phyloP scores from a whole-genome alignment of 2,797 vertebrate genomes.

The Eurystomus glaucurus region DNA sequence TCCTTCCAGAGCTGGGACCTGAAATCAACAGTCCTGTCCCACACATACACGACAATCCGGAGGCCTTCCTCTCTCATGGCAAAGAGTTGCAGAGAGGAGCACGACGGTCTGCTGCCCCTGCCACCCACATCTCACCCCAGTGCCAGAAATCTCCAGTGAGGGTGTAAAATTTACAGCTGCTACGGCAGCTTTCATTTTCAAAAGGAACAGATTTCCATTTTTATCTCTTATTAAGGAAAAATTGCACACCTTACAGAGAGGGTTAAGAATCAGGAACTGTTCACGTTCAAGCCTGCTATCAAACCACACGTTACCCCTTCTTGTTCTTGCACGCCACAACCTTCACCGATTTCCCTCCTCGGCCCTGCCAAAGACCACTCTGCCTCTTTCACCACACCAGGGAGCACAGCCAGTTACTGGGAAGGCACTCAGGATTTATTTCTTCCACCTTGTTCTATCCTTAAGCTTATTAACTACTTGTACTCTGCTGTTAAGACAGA shows the following conservation, averaged over 20 bases:
- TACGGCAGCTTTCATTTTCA: background rate
- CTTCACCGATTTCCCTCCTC: background rate
- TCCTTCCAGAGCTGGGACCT: background rate
- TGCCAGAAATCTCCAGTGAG: background rate
- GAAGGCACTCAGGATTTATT: background rate
- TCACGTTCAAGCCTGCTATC: background rate
- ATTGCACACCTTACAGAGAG: background rate
- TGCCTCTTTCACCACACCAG: background rate
- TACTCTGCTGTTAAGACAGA: background rate
- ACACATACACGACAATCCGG: fast-evolving
- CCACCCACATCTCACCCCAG: background rate
- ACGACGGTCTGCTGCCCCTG: fast-evolving
- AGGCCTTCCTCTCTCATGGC: fast-evolving
- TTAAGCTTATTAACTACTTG: background rate
- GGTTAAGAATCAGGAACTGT: background rate
- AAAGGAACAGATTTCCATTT: background rate
- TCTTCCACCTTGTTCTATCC: background rate
- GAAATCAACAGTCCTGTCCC: background rate
- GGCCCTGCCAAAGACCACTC: background rate
- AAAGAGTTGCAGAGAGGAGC: fast-evolving
- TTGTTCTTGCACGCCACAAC: background rate
- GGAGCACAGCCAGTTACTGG: background rate
- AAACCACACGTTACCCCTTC: background rate
- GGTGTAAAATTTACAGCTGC: background rate
- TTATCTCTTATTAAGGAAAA: background rate